These are phyloP conservation scores for Portevinia maculata DNA, from an alignment of 2,888 invertebrate genomes.

Conservation along the genomic window DNA sequence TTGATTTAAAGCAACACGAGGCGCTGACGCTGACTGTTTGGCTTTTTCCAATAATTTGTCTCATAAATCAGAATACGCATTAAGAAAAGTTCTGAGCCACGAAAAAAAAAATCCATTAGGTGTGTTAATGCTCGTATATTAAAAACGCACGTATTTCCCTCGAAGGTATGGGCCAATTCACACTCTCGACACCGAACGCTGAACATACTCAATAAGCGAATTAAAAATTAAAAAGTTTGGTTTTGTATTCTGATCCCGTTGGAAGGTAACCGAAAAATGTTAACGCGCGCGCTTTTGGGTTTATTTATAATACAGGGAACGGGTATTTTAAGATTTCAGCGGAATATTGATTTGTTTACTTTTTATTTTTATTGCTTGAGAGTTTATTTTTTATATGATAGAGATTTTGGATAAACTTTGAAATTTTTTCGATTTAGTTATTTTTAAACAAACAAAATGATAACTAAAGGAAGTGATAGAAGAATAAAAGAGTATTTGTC, in stretches of 20 bases:
- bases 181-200: background rate
- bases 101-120: slow-evolving; percentile 8
- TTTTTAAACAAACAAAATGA: too few relatives aligned
- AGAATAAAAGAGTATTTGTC: too few relatives aligned
- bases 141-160: slow-evolving; percentile 38
- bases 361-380: background rate
- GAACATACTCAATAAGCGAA: slow-evolving; percentile 8
- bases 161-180: slow-evolving; percentile 14
- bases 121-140: slow-evolving; percentile 7
- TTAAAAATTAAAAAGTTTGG: slow-evolving; percentile 5
- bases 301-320: slow-evolving; percentile 19
- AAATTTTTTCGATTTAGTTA: background rate
- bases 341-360: slow-evolving; percentile 58
- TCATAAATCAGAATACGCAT: slow-evolving; percentile 57
- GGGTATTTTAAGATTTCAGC: slow-evolving; percentile 41
- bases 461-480: too few relatives aligned
- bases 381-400: too few relatives aligned
- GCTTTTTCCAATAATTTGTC: slow-evolving; percentile 26
- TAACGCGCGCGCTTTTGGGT: slow-evolving; percentile 21
- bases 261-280: slow-evolving; percentile 16
- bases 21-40: slow-evolving; percentile 18
- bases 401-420: background rate
- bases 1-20: slow-evolving; percentile 42
- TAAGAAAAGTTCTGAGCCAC: slow-evolving; percentile 24
- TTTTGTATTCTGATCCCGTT: slow-evolving; percentile 50